These are phyloP conservation scores for Falco novaeseelandiae DNA, from an alignment of 2,797 vertebrate species.

Conservation along the genomic window DNA sequence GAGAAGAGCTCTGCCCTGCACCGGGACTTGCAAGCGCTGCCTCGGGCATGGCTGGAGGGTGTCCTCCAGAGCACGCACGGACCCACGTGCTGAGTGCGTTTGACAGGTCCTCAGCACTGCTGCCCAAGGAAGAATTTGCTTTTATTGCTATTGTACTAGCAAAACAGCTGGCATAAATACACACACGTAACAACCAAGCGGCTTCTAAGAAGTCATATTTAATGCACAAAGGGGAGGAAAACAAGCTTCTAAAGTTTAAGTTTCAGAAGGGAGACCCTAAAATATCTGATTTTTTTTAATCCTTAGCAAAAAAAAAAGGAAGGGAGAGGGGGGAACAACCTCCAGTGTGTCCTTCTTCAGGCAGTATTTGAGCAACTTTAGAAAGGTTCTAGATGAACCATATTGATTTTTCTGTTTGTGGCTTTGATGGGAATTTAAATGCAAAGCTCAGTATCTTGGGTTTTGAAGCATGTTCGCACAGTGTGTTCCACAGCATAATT, in stretches of 20 bases:
- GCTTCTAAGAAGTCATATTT: neutral
- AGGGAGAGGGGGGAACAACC: fast-evolving
- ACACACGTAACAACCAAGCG: neutral
- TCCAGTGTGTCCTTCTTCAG: neutral
- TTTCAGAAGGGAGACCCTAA: neutral
- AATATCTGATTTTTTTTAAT: neutral
- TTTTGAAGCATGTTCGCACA: neutral
- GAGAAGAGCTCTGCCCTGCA: neutral
- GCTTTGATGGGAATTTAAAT: constrained; percentile 21
- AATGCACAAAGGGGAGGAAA: neutral
- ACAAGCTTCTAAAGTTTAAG: neutral
- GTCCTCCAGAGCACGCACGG: neutral
- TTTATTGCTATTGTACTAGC: neutral
- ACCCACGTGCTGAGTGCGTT: fast-evolving
- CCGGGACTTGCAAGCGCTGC: neutral
- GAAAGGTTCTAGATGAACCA: neutral
- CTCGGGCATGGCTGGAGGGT: neutral
- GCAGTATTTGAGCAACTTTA: neutral
- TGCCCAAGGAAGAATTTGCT: neutral
- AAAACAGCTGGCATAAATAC: neutral
- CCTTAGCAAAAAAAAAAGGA: neutral
- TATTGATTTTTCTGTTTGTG: constrained; percentile 1
- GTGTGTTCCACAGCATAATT: neutral
- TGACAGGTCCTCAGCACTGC: neutral
- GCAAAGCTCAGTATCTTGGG: neutral